Base-by-base conservation (phyloP, 1,140 invertebrate genomes). In the Asobara japonica region DNA sequence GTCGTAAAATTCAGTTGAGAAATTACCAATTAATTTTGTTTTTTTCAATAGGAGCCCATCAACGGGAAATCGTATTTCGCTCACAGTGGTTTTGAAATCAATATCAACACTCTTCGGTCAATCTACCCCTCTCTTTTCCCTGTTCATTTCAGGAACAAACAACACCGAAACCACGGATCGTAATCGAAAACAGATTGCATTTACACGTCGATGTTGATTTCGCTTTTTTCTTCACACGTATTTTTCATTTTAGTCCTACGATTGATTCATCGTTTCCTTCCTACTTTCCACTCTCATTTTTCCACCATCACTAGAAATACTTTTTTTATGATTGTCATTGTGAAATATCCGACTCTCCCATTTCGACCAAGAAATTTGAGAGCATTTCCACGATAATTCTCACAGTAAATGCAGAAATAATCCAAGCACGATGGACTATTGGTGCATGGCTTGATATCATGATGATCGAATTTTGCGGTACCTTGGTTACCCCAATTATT, bases 401-500 rank as follows among this genome's bases (percentile, higher is more conserved):
- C 13, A 56, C 25, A 13, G 20, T 22, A 1, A 56, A 25, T 10
- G 2, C 8, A 25, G 20, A 27, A 25, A 56, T 22, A 5, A 25
- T 25, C 10, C 1, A 38, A 41, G 41, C 16, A 6, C 16, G 33
- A 30, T 56, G 18, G 51, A 33, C 27, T 61, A 69, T 60, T 69
- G 33, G 51, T 48, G 69, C 61, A 16, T 64, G 27, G 11, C 16
- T 56, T 25, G 68, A 20, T 33, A n/a, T 25, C n/a, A n/a, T 22
- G 16, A 8, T 36, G 27, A 38, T 29, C 27, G 36, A 36, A 22
- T 20, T 51, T 10, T 6, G 41, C n/a, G 41, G n/a, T 45, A 45
- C 10, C 33, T 25, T 64, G 66, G 74, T 65, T 70, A 25, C 70
- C 76, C 74, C 81, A 82, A 82, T 83, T 83, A 82, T 82, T 81